phyloP scores from a whole-genome alignment of 1,140 invertebrate species.

The Lordiphosa clarofinis region DNA sequence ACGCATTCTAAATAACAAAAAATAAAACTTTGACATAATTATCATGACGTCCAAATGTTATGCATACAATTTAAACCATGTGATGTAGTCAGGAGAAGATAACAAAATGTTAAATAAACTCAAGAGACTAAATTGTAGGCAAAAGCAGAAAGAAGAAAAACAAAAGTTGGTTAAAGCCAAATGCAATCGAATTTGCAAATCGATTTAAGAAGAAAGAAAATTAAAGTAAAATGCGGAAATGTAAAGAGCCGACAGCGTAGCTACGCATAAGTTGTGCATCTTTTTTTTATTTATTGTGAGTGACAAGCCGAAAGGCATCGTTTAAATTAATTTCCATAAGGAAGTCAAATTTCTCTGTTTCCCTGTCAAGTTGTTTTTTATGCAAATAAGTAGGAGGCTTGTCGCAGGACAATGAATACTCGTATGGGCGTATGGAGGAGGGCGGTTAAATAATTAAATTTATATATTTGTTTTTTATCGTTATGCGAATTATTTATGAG shows the following conservation, averaged over 20 bases:
- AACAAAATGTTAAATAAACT: not conserved
- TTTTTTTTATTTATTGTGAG: constrained; percentile 49
- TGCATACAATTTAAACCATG: constrained; percentile 39
- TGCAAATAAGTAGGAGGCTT: constrained; percentile 10
- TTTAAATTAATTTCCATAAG: constrained; percentile 18
- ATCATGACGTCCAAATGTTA: constrained; percentile 23
- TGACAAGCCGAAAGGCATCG: constrained; percentile 26
- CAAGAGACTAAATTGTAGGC: too few species aligned
- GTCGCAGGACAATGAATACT: constrained; percentile 9
- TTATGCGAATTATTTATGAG: constrained; percentile 47
- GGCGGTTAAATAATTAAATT: constrained; percentile 31
- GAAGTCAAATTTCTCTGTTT: constrained; percentile 4
- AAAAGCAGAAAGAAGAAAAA: not conserved
- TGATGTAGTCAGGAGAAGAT: constrained; percentile 14
- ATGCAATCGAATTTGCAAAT: constrained; percentile 20
- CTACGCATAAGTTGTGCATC: constrained; percentile 55
- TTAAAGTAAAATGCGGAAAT: constrained; percentile 55
- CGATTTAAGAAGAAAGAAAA: constrained; percentile 27
- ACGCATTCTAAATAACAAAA: constrained; percentile 22
- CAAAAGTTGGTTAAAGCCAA: not conserved
- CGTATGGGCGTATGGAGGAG: too few species aligned
- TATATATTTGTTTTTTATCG: constrained; percentile 17
- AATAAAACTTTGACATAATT: constrained; percentile 34
- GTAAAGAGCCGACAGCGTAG: constrained; percentile 20
- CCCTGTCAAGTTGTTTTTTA: not conserved